Evolutionary conservation across 2,888 invertebrate genomes (phyloP), one percentile per base, ranked within the genome.

Genomic region (Ptycholaimellus sp.): DNA sequence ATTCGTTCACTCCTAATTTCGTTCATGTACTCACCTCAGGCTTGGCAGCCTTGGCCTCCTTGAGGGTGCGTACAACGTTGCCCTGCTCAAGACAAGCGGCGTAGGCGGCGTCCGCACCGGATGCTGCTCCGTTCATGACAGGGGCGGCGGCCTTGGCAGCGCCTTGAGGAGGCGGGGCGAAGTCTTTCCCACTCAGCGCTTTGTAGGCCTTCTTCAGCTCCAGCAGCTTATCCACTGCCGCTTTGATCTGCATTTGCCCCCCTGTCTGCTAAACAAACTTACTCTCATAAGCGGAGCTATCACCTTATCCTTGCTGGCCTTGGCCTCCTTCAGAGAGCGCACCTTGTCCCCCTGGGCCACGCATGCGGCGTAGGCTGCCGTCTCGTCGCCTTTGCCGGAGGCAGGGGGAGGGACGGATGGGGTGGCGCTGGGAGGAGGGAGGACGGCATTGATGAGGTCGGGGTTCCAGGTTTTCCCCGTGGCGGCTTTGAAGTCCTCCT

Each of bases 131-230:
- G n/a, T n/a, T n/a, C n/a, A n/a, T n/a, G n/a, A n/a, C n/a, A n/a
- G n/a, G n/a, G n/a, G n/a, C n/a, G n/a, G n/a, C n/a, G n/a, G n/a
- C n/a, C 14, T 30, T 6, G n/a, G 30, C 25, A 25, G 25, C 25
- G 25, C 25, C 25, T 25, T 25, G 7, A 7, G 7, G 30, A 13
- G 30, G 30, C 30, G 30, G 9, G 6, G 9, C n/a, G n/a, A 72
- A 70, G 39, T 74, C 73, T 47, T 63, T 49, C 0, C 73, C 75
- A 3, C 72, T 72, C 29, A 65, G 54, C 11, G 66, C 61, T 58
- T 81, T 82, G 60, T 72, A 82, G 42, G 76, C 70, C 0, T 68
- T 63, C 60, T 83, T 83, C 1, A 81, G 58, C 9, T 66, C 65
- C 18, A 79, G 56, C 2, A 82, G 58, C 20, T 48, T 48, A 47